phyloP scores from a whole-genome alignment of 2,888 invertebrate genomes.

The Ophion ventricosus region DNA sequence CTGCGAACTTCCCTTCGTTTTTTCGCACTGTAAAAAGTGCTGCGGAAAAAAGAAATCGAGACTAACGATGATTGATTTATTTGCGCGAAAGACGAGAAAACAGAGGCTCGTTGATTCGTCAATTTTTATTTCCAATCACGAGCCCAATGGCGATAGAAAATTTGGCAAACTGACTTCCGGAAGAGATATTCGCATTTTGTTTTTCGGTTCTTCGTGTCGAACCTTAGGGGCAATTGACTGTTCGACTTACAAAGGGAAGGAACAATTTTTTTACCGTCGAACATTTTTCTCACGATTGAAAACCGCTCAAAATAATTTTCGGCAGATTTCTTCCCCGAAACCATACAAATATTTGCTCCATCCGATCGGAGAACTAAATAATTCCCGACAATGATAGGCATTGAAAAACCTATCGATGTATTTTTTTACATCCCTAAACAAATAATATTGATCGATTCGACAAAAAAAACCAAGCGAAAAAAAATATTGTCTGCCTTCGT shows the following conservation, averaged over 20 bases:
- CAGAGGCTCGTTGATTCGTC: background rate
- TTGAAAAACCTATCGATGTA: background rate
- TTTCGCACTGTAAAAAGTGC: background rate
- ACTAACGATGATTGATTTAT: background rate
- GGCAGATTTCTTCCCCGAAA: background rate
- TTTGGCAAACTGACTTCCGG: background rate
- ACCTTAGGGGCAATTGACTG: background rate
- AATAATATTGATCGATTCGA: background rate
- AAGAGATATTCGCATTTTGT: background rate
- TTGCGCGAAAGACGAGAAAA: background rate
- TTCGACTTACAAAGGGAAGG: background rate
- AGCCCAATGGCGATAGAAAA: background rate
- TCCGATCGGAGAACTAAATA: background rate
- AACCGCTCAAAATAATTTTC: background rate
- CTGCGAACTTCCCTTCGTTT: background rate
- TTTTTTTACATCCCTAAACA: background rate
- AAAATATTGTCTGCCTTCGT: background rate
- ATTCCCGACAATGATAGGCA: background rate
- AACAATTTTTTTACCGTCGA: background rate
- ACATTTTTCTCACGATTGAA: background rate
- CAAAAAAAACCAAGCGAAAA: conserved; percentile 1
- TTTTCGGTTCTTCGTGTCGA: background rate
- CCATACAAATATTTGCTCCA: background rate
- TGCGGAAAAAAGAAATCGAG: background rate
- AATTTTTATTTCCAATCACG: background rate